Conservation (phyloP, 2,888 invertebrate genomes). For the Macrophya alboannulata region DNA sequence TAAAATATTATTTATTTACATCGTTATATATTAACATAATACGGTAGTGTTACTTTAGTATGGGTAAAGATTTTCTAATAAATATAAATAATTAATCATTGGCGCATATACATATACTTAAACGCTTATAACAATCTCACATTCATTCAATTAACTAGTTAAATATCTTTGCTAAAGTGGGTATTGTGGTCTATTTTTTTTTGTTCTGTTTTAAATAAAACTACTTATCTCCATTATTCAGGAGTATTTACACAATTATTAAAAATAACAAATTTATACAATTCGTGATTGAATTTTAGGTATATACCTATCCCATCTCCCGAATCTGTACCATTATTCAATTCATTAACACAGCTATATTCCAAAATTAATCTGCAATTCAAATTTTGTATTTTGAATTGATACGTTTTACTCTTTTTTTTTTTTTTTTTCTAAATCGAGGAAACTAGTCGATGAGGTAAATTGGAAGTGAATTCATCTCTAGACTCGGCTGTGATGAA, state of each 20-base stretch:
- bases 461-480: conserved; percentile 2
- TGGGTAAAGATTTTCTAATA: conserved; percentile 36
- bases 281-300: background rate
- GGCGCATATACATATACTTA: background rate
- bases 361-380: conserved; percentile 8
- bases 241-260: conserved; percentile 42
- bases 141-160: conserved; percentile 28
- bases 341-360: conserved; percentile 40
- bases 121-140: conserved; percentile 22
- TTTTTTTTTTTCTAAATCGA: background rate
- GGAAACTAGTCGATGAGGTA: background rate
- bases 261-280: conserved; percentile 35
- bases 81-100: conserved; percentile 49
- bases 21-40: conserved; percentile 46
- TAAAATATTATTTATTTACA: conserved; percentile 57
- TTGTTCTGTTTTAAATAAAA: background rate
- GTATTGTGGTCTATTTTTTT: background rate
- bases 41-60: conserved; percentile 19
- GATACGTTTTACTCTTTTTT: background rate
- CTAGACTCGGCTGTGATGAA: background rate
- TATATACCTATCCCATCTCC: background rate
- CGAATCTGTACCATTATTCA: conserved; percentile 8
- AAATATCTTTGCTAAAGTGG: background rate
- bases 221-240: conserved; percentile 27
- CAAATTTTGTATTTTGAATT: conserved; percentile 9